Conservation (phyloP, 1,140 invertebrate genomes). For the Apis florea region DNA sequence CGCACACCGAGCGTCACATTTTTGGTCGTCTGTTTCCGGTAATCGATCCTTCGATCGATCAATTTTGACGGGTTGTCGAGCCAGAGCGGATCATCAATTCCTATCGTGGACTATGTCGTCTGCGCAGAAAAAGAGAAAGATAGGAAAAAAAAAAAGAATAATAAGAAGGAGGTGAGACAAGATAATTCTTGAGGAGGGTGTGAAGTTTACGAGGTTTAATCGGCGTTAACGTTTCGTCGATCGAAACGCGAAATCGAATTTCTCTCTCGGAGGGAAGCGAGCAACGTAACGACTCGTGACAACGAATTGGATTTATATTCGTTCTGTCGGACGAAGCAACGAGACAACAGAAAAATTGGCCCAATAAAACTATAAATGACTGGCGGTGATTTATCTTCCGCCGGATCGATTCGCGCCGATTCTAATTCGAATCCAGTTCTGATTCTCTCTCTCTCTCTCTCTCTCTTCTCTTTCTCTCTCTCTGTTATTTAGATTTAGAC, state of each 20-base stretch:
- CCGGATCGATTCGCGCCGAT: not conserved
- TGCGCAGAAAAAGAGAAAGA: slow-evolving; percentile 3
- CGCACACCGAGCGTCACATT: slow-evolving; percentile 53
- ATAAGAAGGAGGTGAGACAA: not conserved
- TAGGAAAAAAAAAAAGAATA: not conserved
- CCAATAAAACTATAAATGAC: slow-evolving; percentile 7
- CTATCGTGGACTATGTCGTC: slow-evolving; percentile 39
- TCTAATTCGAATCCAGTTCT: not conserved
- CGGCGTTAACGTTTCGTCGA: not conserved
- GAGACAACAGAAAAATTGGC: not conserved
- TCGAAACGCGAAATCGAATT: not conserved
- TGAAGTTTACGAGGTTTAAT: not conserved
- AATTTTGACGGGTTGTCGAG: slow-evolving; percentile 24
- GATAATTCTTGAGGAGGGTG: too few species aligned
- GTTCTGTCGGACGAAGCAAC: not conserved
- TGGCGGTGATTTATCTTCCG: slow-evolving; percentile 3
- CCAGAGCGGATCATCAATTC: slow-evolving; percentile 37
- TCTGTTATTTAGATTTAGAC: not conserved
- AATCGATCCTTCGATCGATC: slow-evolving; percentile 48
- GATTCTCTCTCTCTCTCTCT: not conserved
- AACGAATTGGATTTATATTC: not conserved
- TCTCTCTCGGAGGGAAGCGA: not conserved
- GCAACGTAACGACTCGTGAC: not conserved
- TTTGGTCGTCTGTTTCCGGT: slow-evolving; percentile 48
- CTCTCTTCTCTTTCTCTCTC: too few species aligned